Evolutionary conservation across 2,888 invertebrate genomes (phyloP), one percentile per base, ranked within the genome.

Genomic region (Lumbricus terrestris): DNA sequence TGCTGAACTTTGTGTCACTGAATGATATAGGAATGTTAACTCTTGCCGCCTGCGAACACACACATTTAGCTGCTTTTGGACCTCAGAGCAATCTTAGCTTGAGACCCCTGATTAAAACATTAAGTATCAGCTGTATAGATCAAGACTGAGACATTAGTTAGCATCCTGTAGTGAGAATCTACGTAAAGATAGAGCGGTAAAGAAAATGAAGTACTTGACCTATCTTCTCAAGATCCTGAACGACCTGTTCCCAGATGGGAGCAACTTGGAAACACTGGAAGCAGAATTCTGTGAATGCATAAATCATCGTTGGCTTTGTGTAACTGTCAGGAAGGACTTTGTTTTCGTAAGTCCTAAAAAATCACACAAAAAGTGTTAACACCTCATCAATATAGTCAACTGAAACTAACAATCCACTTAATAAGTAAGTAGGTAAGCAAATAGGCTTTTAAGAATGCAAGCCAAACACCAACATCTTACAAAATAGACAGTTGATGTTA

Each of bases 271-370:
- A 96, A 95, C 98, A 99, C 89, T 97, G 96, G 95, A 98, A 97
- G 94, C 98, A 99, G 97, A 98, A 98, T 95, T 98, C 98, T 16
- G 97, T 97, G 95, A 98, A 99, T 95, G 98, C 97, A 93, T 98
- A 96, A 89, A 99, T 96, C 91, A 99, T 95, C 91, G 97, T 97
- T 20, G 98, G 98, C 69, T 97, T 97, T 92, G 96, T 96, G 91
- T 96, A 96, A 94, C 98, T 98, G 94, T 97, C 97, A 91, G 98
- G 97, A 90, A 98, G 95, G 92, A 98, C 90, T 91, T 96, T 96
- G 94, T 97, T 97, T 94, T 98, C 97, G 95, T 97, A 98, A 92
- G 97, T 97, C 93, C 97, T 97, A 95, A n/a, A n/a, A n/a, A n/a
- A n/a, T n/a, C 23, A 93, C 93, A 82, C n/a, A n/a, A 35, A 88